These are phyloP conservation scores for Pseudoips prasinana DNA, from an alignment of 2,888 invertebrate species.

Conservation along the genomic window DNA sequence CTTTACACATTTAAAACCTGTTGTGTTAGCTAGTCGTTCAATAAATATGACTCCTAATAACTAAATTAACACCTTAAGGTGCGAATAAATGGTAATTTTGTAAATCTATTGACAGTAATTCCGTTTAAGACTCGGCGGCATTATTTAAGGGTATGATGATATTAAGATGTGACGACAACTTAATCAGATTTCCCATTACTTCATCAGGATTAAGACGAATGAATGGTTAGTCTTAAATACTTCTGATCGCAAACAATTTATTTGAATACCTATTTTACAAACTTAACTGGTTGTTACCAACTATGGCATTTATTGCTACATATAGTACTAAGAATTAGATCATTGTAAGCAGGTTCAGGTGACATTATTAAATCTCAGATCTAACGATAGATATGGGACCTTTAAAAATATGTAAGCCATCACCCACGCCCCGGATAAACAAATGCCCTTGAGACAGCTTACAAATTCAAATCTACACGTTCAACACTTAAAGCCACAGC, in stretches of 20 bases:
- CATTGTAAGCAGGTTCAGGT: background rate
- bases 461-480: constrained; percentile 20
- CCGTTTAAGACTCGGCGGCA: constrained; percentile 39
- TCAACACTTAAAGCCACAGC: constrained; percentile 14
- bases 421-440: constrained; percentile 23
- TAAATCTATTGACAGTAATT: constrained; percentile 49
- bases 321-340: background rate
- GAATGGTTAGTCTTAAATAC: too few relatives aligned
- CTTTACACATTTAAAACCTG: constrained; percentile 39
- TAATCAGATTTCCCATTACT: too few relatives aligned
- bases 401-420: constrained; percentile 10
- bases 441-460: constrained; percentile 21
- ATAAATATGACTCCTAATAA: constrained; percentile 52
- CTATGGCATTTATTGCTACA: background rate
- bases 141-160: constrained; percentile 35
- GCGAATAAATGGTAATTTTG: constrained; percentile 52
- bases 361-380: constrained; percentile 2
- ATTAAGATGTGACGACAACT: constrained; percentile 36
- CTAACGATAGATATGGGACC: background rate
- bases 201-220: too few relatives aligned
- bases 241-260: too few relatives aligned
- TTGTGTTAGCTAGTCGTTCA: constrained; percentile 43
- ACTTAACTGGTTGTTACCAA: background rate
- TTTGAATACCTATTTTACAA: too few relatives aligned
- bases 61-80: constrained; percentile 57